phyloP scores from a whole-genome alignment of 2,888 invertebrate genomes.

The Xestobium rufovillosum region DNA sequence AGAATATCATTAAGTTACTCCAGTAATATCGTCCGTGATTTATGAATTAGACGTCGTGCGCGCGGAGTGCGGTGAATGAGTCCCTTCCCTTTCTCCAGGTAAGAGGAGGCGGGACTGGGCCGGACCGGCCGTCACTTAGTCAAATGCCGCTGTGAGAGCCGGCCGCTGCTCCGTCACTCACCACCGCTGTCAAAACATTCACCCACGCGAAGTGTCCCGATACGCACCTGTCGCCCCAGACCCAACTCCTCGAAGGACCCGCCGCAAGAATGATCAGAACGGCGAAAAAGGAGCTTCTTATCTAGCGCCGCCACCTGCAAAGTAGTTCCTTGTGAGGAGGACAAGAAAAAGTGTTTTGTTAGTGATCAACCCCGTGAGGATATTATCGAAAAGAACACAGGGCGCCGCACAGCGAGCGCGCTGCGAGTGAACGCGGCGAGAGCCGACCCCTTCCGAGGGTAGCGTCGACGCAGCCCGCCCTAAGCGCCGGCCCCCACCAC shows the following conservation, averaged over 20 bases:
- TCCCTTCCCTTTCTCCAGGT: constrained; percentile 39
- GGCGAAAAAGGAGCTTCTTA: constrained; percentile 9
- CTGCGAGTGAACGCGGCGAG: no score
- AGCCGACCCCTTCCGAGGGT: no score
- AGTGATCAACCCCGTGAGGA: no score
- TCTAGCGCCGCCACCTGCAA: constrained; percentile 6
- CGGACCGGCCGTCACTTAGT: constrained; percentile 42
- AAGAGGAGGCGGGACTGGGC: constrained; percentile 41
- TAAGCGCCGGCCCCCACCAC: constrained; percentile 37
- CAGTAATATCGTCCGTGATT: constrained; percentile 38
- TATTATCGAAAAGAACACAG: no score
- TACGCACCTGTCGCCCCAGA: constrained; percentile 22
- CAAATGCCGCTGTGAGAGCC: constrained; percentile 40
- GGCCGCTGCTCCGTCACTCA: constrained; percentile 31
- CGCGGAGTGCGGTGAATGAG: constrained; percentile 41
- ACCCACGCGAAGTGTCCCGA: constrained; percentile 19
- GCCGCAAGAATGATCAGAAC: constrained; percentile 13
- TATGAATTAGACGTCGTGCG: constrained; percentile 36
- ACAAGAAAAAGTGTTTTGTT: no score
- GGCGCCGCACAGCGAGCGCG: no score
- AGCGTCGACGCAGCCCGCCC: no score
- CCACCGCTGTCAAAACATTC: constrained; percentile 25
- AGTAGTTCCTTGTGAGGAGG: no score
- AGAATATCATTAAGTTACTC: constrained; percentile 31
- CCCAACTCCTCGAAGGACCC: constrained; percentile 1